Base-by-base conservation (phyloP, 2,797 vertebrate species). In the Amblyopsis hoosieri region DNA sequence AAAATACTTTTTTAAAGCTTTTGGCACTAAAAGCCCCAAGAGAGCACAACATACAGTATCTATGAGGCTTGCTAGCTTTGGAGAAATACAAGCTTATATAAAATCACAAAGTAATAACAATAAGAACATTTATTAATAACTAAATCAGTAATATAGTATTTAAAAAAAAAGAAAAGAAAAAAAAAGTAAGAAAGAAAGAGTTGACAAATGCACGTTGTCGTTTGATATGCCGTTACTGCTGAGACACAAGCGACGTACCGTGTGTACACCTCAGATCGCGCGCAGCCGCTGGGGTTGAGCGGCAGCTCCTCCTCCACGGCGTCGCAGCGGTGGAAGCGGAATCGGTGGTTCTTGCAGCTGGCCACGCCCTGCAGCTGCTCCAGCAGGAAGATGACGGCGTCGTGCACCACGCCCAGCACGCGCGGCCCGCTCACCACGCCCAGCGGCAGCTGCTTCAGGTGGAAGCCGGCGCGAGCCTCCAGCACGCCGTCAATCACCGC, bases 291-390 rank as follows among this genome's bases (percentile, higher is more conserved):
- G 0, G 94, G 93, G 72, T 97, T 98, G 45, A 96, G 80, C 0
- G 95, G 94, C 1, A 94, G 91, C 64, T 95, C 94, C n/a, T 95
- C 94, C 76, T 95, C 94, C 0, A 90, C 84, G 54, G 90, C 81
- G 5, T 94, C 94, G 12, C 95, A 95, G 74, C 93, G 91, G 79
- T 97, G 95, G 88, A 96, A 97, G 11, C 94, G 94, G 83, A 97
- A 97, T 68, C 91, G 91, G 71, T 97, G 95, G 17, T 80, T 88
- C 29, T 93, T 92, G 84, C 95, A 97, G 82, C 82, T 85, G 29
- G 89, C 85, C 0, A 94, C 95, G 0, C 96, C 96, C 0, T 91
- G 89, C 52, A 97, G 92, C 76, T 97, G 96, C 85, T 97, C 96
- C 78, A 96, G 89, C 69, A 97, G 92, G 83, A 96, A 97, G 78